Evolutionary conservation across 2,113 vertebrate genomes (phyloP).

Genomic region (Calcarius ornatus): DNA sequence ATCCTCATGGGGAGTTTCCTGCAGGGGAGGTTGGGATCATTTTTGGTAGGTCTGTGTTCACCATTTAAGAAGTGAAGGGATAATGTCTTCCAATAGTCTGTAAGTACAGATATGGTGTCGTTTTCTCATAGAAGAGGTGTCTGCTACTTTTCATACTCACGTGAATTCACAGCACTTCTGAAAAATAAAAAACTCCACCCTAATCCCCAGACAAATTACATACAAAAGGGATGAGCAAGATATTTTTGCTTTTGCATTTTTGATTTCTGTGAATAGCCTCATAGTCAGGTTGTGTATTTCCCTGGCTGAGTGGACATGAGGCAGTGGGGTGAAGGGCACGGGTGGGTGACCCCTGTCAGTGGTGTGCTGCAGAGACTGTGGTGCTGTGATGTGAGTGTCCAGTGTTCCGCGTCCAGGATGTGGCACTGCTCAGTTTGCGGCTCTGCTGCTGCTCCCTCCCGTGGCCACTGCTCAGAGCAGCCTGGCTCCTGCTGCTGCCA

Average conservation of each 20-base stretch:
- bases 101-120: not conserved
- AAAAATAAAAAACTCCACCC: not conserved
- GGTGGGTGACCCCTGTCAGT: not conserved
- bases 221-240: not conserved
- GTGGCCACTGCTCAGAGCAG: not conserved
- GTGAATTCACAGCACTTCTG: not conserved
- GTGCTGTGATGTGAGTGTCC: not conserved
- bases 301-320: not conserved
- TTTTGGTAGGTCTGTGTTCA: not conserved
- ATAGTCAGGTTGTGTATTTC: not conserved
- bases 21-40: not conserved
- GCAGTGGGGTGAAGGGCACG: not conserved
- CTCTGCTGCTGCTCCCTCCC: constrained; percentile 2
- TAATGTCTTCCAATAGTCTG: not conserved
- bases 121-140: not conserved
- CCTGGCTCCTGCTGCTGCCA: not conserved
- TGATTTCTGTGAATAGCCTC: not conserved
- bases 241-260: not conserved
- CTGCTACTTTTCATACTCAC: not conserved
- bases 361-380: rapidly evolving
- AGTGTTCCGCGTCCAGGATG: not conserved
- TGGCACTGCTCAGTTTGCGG: not conserved
- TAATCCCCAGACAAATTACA: not conserved
- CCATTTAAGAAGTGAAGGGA: not conserved
- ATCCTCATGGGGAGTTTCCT: not conserved